Base-by-base conservation (phyloP, 2,888 invertebrate genomes). In the Notocelia uddmanniana region DNA sequence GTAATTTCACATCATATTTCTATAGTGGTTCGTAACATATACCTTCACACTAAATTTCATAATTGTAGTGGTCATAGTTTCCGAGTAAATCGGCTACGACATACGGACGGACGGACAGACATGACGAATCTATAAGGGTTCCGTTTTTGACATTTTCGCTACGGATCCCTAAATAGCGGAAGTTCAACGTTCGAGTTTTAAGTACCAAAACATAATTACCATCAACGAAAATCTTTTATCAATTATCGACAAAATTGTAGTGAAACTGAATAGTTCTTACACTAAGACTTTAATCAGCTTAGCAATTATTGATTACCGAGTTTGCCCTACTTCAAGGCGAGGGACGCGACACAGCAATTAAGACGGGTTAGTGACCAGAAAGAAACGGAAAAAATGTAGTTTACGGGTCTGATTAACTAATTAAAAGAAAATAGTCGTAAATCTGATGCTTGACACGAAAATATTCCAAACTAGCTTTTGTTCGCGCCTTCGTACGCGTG, bases 261-360 rank as follows among this genome's bases (percentile, higher is more conserved):
- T 62, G 72, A 34, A 67, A 72, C 55, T 41, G n/a, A 62, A 68
- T 57, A 68, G 59, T 52, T 50, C 50, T 19, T 11, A n/a, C 48
- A 23, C 19, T 66, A 66, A 70, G 67, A 68, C 34, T 48, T 37
- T 72, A 72, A 72, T 72, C 72, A 62, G 72, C 67, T 72, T 72
- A 62, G 68, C 50, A 72, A 68, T 68, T 72, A 72, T 72, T 72
- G 72, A 72, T 72, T 67, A 72, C 26, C 52, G 48, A 34, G 41
- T 23, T 62, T 68, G 68, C 54, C 67, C 72, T 72, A 72, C 62
- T 72, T 72, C 8, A 55, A 50, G 62, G 18, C 23, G 67, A 37
- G 68, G 54, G 62, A 68, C 71, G 37, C 57, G n/a, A 60, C 41
- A 55, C 19, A 48, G 34, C 67, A 60, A 72, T 72, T 72, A 72